Evolutionary conservation across 2,888 invertebrate genomes (phyloP).

Genomic region (Mythimna pallens): DNA sequence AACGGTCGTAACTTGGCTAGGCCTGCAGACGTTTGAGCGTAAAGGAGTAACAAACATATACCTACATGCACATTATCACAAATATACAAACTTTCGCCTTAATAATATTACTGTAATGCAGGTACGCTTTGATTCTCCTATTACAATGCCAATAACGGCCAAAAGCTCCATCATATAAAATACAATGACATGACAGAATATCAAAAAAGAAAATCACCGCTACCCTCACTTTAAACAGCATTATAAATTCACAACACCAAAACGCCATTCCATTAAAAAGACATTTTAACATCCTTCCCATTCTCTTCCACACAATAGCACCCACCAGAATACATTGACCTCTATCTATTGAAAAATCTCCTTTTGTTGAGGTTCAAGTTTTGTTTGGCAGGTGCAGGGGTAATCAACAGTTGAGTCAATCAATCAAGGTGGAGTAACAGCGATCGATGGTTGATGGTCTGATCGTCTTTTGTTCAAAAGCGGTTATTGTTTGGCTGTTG

Average conservation of each 20-base stretch:
- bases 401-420: constrained; percentile 66
- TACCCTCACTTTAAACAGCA: constrained; percentile 29
- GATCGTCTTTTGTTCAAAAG: constrained; percentile 54
- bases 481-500: constrained; percentile 59
- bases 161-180: not conserved
- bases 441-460: constrained; percentile 54
- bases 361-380: constrained; percentile 32
- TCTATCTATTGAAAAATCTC: constrained; percentile 1
- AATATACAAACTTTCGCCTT: no score
- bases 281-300: constrained; percentile 44
- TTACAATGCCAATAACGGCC: not conserved
- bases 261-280: constrained; percentile 47
- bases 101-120: no score
- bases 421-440: constrained; percentile 56
- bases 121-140: no score
- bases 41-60: no score
- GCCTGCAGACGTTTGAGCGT: no score
- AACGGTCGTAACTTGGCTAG: no score
- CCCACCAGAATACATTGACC: constrained; percentile 38
- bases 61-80: no score
- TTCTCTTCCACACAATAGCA: constrained; percentile 41
- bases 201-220: constrained; percentile 16
- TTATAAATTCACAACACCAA: constrained; percentile 46
- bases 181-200: constrained; percentile 16
- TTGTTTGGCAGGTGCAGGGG: constrained; percentile 44